Percentiles rank a stretch among this genome's conserved stretches.
These are phyloP conservation scores for Megastigmus dorsalis DNA, from an alignment of 2,888 invertebrate species.

Conservation along the genomic window DNA sequence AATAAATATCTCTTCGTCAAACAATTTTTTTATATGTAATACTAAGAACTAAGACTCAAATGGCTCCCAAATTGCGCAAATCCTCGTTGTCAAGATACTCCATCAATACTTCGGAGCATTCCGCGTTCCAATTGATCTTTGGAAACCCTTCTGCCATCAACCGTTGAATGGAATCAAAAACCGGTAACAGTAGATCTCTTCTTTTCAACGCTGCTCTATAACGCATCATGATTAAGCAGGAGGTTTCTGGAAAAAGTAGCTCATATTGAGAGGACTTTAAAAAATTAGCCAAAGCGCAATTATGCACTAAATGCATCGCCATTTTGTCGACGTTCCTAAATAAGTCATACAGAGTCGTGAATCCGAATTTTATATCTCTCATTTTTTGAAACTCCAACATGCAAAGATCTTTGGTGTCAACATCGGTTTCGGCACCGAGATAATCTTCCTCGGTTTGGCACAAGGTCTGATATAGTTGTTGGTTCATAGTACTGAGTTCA, in stretches of 20 bases:
- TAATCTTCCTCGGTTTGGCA: neutral
- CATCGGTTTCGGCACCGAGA: neutral
- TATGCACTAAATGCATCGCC: no score
- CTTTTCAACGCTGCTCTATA: slow-evolving; percentile 7
- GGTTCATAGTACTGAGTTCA: neutral
- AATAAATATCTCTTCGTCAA: no score
- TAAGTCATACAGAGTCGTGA: no score
- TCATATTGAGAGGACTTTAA: no score
- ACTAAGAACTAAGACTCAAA: neutral
- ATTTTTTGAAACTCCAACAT: neutral
- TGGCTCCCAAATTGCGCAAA: neutral
- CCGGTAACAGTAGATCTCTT: neutral
- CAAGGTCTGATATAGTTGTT: neutral
- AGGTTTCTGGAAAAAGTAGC: neutral
- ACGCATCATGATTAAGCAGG: slow-evolving; percentile 17
- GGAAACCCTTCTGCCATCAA: neutral
- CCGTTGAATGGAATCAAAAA: neutral
- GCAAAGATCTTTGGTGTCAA: neutral
- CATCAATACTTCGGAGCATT: neutral
- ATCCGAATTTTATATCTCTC: no score
- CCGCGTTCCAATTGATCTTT: neutral
- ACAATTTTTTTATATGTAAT: no score
- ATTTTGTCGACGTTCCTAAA: no score
- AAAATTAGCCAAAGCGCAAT: no score
- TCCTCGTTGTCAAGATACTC: slow-evolving; percentile 13